These are phyloP conservation scores for Malacoctenus gilli DNA, from an alignment of 2,797 vertebrate species.

Conservation along the genomic window DNA sequence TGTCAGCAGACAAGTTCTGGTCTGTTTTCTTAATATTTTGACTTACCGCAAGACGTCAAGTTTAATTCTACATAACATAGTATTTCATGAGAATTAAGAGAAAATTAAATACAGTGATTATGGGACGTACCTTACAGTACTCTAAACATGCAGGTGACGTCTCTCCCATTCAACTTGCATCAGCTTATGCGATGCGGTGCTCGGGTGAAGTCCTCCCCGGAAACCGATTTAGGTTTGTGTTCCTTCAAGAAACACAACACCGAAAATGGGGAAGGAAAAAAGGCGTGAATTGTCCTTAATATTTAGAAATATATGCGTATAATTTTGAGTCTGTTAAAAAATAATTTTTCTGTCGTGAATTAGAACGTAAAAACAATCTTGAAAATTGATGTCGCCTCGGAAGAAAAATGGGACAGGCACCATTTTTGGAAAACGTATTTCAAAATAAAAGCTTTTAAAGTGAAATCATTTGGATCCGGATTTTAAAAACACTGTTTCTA, in stretches of 20 bases:
- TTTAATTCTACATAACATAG: too few species aligned
- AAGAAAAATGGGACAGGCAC: background rate
- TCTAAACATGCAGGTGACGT: conserved; percentile 16
- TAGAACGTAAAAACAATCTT: too few species aligned
- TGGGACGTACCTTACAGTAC: background rate
- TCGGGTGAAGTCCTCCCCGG: conserved; percentile 37
- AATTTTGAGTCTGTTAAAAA: too few species aligned
- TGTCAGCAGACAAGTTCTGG: conserved; percentile 29
- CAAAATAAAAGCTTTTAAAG: conserved; percentile 52
- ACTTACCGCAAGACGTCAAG: background rate
- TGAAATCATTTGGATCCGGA: rapidly evolving
- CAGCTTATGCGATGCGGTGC: conserved; percentile 57
- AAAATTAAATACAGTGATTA: too few species aligned
- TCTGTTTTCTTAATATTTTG: background rate
- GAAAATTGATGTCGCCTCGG: background rate
- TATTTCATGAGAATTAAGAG: too few species aligned
- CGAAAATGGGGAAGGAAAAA: too few species aligned
- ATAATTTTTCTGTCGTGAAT: too few species aligned
- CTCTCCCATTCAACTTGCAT: conserved; percentile 80
- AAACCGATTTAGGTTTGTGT: conserved; percentile 36
- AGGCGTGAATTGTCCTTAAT: too few species aligned
- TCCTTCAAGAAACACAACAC: conserved; percentile 35
- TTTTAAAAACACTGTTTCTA: conserved; percentile 19
- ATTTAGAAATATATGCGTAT: too few species aligned
- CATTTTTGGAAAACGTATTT: conserved; percentile 18